Evolutionary conservation across 1,140 invertebrate genomes (phyloP), one percentile per base, ranked within the genome.

Genomic region (Cecropterus lyciades): DNA sequence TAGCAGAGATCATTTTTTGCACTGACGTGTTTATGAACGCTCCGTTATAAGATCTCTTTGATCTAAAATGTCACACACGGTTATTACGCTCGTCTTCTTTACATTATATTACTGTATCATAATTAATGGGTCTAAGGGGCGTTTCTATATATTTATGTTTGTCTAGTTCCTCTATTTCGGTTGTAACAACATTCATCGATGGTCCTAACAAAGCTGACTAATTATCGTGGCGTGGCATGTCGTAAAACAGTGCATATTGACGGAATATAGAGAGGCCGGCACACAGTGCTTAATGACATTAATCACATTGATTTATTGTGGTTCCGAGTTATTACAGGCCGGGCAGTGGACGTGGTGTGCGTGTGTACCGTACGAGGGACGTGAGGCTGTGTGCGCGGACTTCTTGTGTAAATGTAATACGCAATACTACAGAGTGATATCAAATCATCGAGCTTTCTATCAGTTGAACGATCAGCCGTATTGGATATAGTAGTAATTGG

Each of bases 231-330:
- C 84, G 84, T 80, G 84, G 82, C 83, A 70, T 82, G 89, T 91
- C 89, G 89, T 91, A 91, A 91, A 91, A 90, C 87, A 91, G 87
- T 90, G 87, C 89, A 90, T 91, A 91, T 91, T 91, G 89, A 91
- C 89, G 86, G 89, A 91, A 89, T 91, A 91, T 91, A 91, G 89
- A 91, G 89, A 91, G 89, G 86, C 89, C 89, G 87, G 89, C 87
- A 89, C 87, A 89, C 87, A 89, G 87, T 91, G 87, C 89, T 91
- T 91, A 91, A 91, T 90, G 89, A 91, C 89, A 91, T 91, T 91
- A 91, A 91, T 91, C 89, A 91, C 89, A 91, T 91, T 91, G 89
- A 91, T 91, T 91, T 90, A 92, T 92, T 92, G 89, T 92, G 89
- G 89, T 92, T 90, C 89, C 89, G 87, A 92, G 89, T 92, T 92